A percentile compares a stretch with the other conserved stretches of the same genome.
phyloP scores from a whole-genome alignment of 2,888 invertebrate genomes.

The Sinohyriopsis cumingii region DNA sequence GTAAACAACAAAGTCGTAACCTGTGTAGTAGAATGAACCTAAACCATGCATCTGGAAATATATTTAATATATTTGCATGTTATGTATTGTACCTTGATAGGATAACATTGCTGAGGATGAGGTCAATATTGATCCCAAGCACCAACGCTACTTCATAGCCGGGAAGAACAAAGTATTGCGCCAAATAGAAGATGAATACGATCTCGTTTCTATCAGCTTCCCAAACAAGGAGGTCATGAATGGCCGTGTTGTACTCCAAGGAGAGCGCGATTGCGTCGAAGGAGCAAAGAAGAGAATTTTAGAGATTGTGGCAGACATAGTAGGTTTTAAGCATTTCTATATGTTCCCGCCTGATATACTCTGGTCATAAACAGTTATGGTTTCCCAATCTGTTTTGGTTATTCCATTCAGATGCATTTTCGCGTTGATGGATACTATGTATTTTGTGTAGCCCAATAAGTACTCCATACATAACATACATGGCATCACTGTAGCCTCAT shows the following conservation, averaged over 20 bases:
- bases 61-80: background rate
- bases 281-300: conserved; percentile 90
- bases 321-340: conserved; percentile 42
- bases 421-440: too few relatives aligned
- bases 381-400: too few relatives aligned
- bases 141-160: conserved; percentile 96
- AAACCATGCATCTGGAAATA: background rate
- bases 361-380: too few relatives aligned
- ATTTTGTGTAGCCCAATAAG: too few relatives aligned
- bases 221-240: conserved; percentile 84
- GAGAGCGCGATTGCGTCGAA: conserved; percentile 93
- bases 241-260: conserved; percentile 74
- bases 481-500: too few relatives aligned
- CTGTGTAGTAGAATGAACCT: too few relatives aligned
- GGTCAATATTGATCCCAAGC: conserved; percentile 89
- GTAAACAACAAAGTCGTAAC: too few relatives aligned
- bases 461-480: too few relatives aligned
- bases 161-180: conserved; percentile 92
- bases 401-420: too few relatives aligned
- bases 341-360: too few relatives aligned
- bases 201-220: conserved; percentile 96
- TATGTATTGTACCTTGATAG: conserved; percentile 68
- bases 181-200: conserved; percentile 92
- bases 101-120: conserved; percentile 92
- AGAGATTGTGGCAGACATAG: conserved; percentile 89